Evolutionary conservation across 1,140 invertebrate genomes (phyloP), one percentile per base, ranked within the genome.

Genomic region (Monochamus saltuarius): DNA sequence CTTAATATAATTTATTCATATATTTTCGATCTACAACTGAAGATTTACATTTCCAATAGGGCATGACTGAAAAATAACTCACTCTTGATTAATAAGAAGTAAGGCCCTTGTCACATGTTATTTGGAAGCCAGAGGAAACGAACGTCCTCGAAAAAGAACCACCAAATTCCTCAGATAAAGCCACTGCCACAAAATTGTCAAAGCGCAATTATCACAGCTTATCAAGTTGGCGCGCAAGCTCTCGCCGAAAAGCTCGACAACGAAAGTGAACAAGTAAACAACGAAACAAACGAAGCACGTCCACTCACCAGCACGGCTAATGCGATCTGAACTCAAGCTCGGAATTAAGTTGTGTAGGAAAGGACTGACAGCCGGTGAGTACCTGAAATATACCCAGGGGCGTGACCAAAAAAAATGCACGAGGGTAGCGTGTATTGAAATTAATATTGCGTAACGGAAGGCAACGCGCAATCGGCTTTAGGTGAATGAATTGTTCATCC

Each of bases 301-400:
- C 49, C 49, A 22, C 49, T 51, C 49, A 35, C 49, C 34, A 46
- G 14, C 14, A 11, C 53, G 14, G 22, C 53, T 16, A 56, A 35
- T 34, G 42, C 53, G 53, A 45, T 56, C 39, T 56, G 40, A 50
- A 16, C 43, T 14, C 16, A 14, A 29, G 22, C 22, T 29, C 39
- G 11, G 45, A 56, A 56, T 56, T 56, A 56, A 56, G 53, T 56
- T 56, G 53, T 56, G 53, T 56, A 45, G 53, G 51, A 45, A 56
- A 56, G 53, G 35, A 56, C 39, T 56, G 53, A 56, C 53, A 56
- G 53, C 37, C 53, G 16, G 53, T 42, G 37, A 45, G 53, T 56
- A 56, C 53, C 53, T 56, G 53, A 43, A 56, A 56, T 45, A 35
- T 43, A 13, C n/a, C 11, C 53, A 56, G 37, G 42, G 53, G 53